Percentiles rank a stretch among this genome's conserved stretches.
phyloP scores from a whole-genome alignment of 2,113 vertebrate species.

The Perognathus longimembris region DNA sequence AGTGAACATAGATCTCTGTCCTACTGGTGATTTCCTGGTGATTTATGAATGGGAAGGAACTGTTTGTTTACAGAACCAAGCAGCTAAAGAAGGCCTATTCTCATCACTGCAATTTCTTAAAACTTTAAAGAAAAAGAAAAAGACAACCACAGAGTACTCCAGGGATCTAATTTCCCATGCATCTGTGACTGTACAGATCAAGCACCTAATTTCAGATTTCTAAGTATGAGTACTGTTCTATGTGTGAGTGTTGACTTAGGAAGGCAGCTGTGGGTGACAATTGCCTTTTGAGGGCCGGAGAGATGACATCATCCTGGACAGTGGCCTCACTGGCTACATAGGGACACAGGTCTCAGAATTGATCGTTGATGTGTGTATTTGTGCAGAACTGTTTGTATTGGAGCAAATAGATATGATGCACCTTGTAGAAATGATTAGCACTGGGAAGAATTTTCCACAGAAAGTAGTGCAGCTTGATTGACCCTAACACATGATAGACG shows the following conservation, averaged over 20 bases:
- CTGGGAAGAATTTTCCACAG: constrained; percentile 29
- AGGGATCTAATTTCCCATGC: constrained; percentile 67
- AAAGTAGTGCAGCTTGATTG: not conserved
- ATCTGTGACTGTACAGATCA: constrained; percentile 70
- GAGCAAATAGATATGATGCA: constrained; percentile 31
- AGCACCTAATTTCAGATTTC: constrained; percentile 56
- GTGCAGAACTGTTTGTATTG: constrained; percentile 30
- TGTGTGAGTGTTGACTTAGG: constrained; percentile 39
- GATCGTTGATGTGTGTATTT: constrained; percentile 68
- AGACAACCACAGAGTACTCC: constrained; percentile 14
- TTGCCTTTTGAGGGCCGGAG: constrained; percentile 50
- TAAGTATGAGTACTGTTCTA: constrained; percentile 48
- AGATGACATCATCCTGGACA: constrained; percentile 63
- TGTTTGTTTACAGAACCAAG: constrained; percentile 65
- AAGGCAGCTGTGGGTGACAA: not conserved
- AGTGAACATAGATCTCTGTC: not conserved
- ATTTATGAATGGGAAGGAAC: constrained; percentile 34
- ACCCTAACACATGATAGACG: not conserved
- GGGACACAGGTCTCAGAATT: constrained; percentile 60
- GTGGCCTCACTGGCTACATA: not conserved
- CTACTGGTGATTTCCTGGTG: constrained; percentile 57
- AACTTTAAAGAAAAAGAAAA: constrained; percentile 26
- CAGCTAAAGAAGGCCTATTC: not conserved
- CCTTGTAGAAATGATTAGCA: not conserved
- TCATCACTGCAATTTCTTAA: constrained; percentile 52